phyloP scores from a whole-genome alignment of 2,797 vertebrate genomes.

The Poeciliopsis presidionis region DNA sequence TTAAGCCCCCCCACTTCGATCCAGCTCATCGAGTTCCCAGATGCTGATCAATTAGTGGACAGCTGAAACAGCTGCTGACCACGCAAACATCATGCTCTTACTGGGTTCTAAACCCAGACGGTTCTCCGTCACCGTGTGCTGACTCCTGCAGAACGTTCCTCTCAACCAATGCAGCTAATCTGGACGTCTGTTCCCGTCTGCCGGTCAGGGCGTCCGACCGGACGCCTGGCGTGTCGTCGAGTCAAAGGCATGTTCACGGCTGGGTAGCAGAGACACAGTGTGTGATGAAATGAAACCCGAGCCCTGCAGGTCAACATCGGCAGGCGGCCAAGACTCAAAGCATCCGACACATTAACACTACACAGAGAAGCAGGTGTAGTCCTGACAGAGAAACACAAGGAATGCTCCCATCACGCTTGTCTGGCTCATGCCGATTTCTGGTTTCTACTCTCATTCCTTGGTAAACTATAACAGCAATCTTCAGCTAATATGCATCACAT shows the following conservation, averaged over 20 bases:
- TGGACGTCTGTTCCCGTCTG: slow-evolving; percentile 28
- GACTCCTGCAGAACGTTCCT: slow-evolving; percentile 3
- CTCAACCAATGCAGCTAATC: slow-evolving; percentile 33
- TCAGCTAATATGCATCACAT: not conserved
- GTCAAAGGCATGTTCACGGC: not conserved
- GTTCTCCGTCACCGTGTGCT: not conserved
- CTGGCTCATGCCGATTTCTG: not conserved
- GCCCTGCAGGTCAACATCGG: slow-evolving; percentile 1
- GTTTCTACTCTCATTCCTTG: not conserved
- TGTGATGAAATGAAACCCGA: not conserved
- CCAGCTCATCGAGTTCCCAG: slow-evolving; percentile 46
- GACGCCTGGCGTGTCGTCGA: slow-evolving; percentile 12
- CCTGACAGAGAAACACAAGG: not conserved
- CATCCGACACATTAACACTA: not conserved
- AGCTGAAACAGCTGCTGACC: slow-evolving; percentile 67
- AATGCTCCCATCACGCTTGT: not conserved
- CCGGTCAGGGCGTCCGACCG: not conserved
- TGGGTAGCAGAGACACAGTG: not conserved
- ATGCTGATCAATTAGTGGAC: slow-evolving; percentile 70
- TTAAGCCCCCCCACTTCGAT: slow-evolving; percentile 61
- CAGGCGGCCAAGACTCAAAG: slow-evolving; percentile 8
- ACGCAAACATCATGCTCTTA: slow-evolving; percentile 39
- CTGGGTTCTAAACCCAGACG: slow-evolving; percentile 18
- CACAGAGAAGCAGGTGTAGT: not conserved
- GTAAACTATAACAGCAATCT: not conserved